These are phyloP conservation scores for Agelas oroides DNA, from an alignment of 37 sponge, comb jelly and placozoan genomes.

Conservation along the genomic window DNA sequence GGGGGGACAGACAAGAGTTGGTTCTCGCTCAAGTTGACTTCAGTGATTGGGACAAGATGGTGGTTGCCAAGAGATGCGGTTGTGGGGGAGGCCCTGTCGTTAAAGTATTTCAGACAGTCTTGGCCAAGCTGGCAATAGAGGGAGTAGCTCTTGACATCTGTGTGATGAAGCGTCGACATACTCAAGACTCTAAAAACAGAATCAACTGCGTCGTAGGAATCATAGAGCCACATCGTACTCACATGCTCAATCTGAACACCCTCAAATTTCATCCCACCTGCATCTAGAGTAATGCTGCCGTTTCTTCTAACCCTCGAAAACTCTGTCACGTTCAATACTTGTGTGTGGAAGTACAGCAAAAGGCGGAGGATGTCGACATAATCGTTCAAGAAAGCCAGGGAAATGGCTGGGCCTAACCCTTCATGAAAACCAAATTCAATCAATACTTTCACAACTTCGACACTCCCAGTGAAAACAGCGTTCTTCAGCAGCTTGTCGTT, in stretches of 20 bases:
- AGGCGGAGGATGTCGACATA: constrained; percentile 14
- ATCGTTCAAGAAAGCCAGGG: constrained; percentile 19
- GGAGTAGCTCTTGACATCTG: neutral
- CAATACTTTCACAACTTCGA: constrained; percentile 49
- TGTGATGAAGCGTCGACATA: neutral
- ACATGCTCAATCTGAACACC: constrained; percentile 43
- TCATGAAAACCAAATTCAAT: constrained; percentile 49
- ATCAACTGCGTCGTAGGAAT: constrained; percentile 29
- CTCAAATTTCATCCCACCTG: constrained; percentile 41
- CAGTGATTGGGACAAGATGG: constrained; percentile 20
- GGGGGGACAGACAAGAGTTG: constrained; percentile 43
- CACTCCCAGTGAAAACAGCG: constrained; percentile 34
- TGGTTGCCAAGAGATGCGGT: neutral
- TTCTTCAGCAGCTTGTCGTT: constrained; percentile 26
- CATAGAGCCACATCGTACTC: constrained; percentile 25
- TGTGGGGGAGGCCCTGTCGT: neutral
- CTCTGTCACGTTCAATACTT: constrained; percentile 31
- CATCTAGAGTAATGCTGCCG: neutral
- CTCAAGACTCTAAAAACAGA: constrained; percentile 27
- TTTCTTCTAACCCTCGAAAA: constrained; percentile 3
- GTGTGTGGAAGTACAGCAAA: constrained; percentile 65
- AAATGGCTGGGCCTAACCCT: constrained; percentile 35
- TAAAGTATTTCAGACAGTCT: constrained; percentile 52
- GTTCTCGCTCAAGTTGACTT: constrained; percentile 60
- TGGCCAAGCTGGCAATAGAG: constrained; percentile 25